phyloP scores from a whole-genome alignment of 2,797 vertebrate genomes.

The Gastrophryne carolinensis region DNA sequence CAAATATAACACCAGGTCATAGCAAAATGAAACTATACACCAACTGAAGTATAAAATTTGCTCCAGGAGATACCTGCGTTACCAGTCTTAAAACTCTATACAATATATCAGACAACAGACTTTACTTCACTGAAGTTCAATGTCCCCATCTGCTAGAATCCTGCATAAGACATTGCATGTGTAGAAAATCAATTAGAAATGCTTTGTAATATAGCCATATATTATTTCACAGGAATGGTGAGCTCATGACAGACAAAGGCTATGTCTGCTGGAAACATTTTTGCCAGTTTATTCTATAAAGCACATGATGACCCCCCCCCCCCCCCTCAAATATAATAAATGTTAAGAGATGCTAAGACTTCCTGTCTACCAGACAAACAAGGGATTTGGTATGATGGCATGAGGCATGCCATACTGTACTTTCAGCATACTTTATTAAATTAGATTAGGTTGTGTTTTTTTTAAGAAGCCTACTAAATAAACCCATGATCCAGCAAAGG shows the following conservation, averaged over 20 bases:
- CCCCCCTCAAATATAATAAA: conserved; percentile 24
- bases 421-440: neutral
- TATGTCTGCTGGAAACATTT: conserved; percentile 7
- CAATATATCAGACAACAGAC: conserved; percentile 2
- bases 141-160: conserved; percentile 6
- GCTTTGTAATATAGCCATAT: neutral
- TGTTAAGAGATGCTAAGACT: conserved; percentile 13
- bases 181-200: conserved; percentile 49
- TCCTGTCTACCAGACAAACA: neutral
- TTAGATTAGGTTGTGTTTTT: too few relatives aligned
- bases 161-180: neutral
- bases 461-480: too few relatives aligned
- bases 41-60: too few relatives aligned
- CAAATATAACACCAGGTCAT: too few relatives aligned
- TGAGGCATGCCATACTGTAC: neutral
- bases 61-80: too few relatives aligned
- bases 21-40: too few relatives aligned
- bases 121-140: conserved; percentile 48
- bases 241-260: conserved; percentile 26
- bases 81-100: too few relatives aligned
- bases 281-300: conserved; percentile 5
- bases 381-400: conserved; percentile 1
- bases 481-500: too few relatives aligned
- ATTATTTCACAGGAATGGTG: conserved; percentile 39
- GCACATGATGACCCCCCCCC: neutral